Evolutionary conservation across 53 echinoderm and acorn worm species (phyloP).

Genomic region (Antedon mediterranea): DNA sequence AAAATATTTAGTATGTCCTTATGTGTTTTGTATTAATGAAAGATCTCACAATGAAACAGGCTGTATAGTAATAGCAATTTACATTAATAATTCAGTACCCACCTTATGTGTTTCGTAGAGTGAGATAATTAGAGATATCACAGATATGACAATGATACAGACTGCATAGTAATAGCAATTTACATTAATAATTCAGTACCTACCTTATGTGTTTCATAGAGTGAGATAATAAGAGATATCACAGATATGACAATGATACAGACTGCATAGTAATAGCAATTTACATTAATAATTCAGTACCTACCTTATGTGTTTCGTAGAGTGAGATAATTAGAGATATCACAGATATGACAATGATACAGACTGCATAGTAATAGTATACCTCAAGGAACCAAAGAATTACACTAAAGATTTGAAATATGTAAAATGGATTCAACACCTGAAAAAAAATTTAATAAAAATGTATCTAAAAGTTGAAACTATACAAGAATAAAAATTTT

Average conservation of each 20-base stretch:
- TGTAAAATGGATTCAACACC: constrained; percentile 69
- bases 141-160: constrained; percentile 47
- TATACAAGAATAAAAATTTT: too few species aligned
- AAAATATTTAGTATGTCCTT: too few species aligned
- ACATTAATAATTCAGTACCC: not conserved
- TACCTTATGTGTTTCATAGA: constrained; percentile 58
- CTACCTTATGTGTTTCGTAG: constrained; percentile 53
- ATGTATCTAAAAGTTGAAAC: too few species aligned
- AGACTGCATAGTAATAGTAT: constrained; percentile 39
- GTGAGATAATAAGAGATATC: constrained; percentile 42
- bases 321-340: constrained; percentile 49
- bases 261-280: too few species aligned
- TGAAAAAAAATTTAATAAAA: constrained; percentile 10
- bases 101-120: constrained; percentile 62
- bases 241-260: constrained; percentile 48
- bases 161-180: too few species aligned
- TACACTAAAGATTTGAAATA: constrained; percentile 76
- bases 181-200: not conserved
- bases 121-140: constrained; percentile 40
- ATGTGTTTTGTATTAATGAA: too few species aligned
- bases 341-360: constrained; percentile 42
- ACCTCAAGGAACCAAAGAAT: constrained; percentile 50
- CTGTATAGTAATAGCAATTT: too few species aligned
- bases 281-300: not conserved
- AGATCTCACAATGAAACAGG: too few species aligned